Percentiles rank a stretch among this genome's conserved stretches.
phyloP scores from a whole-genome alignment of 1,140 invertebrate genomes.

The Philopotamus ludificatus region DNA sequence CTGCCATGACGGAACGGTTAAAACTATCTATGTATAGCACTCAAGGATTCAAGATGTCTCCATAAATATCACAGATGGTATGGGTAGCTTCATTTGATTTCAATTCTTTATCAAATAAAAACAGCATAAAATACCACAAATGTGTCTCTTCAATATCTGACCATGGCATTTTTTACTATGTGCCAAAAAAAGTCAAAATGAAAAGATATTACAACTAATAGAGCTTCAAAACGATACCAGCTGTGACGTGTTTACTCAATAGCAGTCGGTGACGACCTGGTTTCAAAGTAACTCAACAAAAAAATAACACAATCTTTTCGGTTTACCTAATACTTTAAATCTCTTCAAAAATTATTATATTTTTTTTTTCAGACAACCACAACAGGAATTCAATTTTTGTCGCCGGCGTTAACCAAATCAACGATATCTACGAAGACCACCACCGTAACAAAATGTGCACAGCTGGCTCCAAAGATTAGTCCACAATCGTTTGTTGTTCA shows the following conservation, averaged over 20 bases:
- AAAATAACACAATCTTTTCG: not conserved
- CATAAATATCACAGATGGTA: no score
- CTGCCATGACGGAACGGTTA: no score
- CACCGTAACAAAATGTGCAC: slow-evolving; percentile 47
- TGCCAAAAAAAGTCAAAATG: not conserved
- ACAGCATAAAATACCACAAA: no score
- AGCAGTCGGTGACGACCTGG: no score
- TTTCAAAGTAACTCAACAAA: no score
- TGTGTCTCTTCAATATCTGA: no score
- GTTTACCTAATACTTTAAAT: not conserved
- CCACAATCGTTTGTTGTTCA: slow-evolving; percentile 54
- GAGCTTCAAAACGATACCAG: no score
- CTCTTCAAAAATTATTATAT: slow-evolving; percentile 7
- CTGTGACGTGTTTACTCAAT: no score
- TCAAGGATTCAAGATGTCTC: no score
- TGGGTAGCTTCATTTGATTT: no score
- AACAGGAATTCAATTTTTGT: slow-evolving; percentile 51
- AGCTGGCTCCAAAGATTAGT: slow-evolving; percentile 48
- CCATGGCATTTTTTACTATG: not conserved
- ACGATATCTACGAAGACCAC: slow-evolving; percentile 49
- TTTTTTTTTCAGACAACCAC: slow-evolving; percentile 50
- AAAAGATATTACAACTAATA: not conserved
- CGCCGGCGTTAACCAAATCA: slow-evolving; percentile 50
- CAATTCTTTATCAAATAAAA: no score
- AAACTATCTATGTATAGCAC: no score